Evolutionary conservation across 2,888 invertebrate species (phyloP), one percentile per base, ranked within the genome.

Genomic region (Gibbula magus): DNA sequence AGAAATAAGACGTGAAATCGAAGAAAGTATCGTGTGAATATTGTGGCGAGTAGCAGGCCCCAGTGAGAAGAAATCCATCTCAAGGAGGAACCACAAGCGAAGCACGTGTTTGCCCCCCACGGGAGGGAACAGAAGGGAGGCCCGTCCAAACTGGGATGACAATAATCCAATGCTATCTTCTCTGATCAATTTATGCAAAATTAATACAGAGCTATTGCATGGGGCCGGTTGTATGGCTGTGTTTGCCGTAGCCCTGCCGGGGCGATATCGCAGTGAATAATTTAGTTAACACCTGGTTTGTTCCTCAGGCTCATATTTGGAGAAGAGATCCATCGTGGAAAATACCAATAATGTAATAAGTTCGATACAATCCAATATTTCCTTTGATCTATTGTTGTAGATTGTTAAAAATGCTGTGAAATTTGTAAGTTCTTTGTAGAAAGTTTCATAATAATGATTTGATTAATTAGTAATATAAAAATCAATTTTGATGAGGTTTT

Each of bases 151-250:
- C 18, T n/a, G 20, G 20, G 70, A 70, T 39, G 70, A 29, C 70
- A 70, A 70, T 70, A 70, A 39, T 70, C 51, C 25, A 39, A 20
- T 66, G 22, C 66, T 77, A 77, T 76, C 56, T 51, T 22, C 66
- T 32, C 22, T 32, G 75, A 79, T 79, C 79, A 79, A 79, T 79
- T 79, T 79, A 79, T 79, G 79, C 75, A 79, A 79, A 79, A 79
- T 79, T 79, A 75, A 79, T 79, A 79, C 61, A 16, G 45, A 53
- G 61, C 66, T 75, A 66, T 75, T 66, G 66, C 77, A 77, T 77
- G 20, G 66, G 66, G 35, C 39, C 51, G 22, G 35, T 77, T 77
- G 66, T 77, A 77, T 66, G 66, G 66, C 61, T 77, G 51, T 77
- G 39, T 77, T 66, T 66, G 61, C 75, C 51, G 61, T 66, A 20